Conservation (phyloP, 1,140 invertebrate species). For the Drosophila takahashii region DNA sequence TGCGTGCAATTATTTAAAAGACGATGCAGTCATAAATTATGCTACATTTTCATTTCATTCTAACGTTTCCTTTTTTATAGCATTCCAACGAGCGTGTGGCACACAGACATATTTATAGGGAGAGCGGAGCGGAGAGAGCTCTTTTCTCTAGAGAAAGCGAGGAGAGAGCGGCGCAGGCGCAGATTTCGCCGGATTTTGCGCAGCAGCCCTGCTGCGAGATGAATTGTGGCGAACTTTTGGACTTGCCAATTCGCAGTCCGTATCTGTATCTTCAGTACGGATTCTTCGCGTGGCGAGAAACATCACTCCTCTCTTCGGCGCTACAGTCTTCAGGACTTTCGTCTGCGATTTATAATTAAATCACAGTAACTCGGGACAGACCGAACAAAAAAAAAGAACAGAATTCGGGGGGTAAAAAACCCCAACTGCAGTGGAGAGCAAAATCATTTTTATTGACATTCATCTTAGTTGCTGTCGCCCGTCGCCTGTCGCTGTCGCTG, state of each 20-base stretch:
- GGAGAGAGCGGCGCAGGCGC: constrained; percentile 48
- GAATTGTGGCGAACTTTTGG: constrained; percentile 24
- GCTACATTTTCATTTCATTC: constrained; percentile 83
- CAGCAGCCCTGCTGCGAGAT: constrained; percentile 64
- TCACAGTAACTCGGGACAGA: constrained; percentile 38
- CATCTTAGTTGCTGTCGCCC: constrained; percentile 40
- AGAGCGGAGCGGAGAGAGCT: constrained; percentile 12
- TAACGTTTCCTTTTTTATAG: constrained; percentile 82
- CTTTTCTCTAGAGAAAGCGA: not conserved
- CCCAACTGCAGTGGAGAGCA: constrained; percentile 33
- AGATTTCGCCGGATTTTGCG: constrained; percentile 50
- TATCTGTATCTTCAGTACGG: constrained; percentile 75
- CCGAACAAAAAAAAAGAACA: constrained; percentile 11
- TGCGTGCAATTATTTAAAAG: constrained; percentile 82
- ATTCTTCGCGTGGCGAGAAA: constrained; percentile 67
- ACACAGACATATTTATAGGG: constrained; percentile 30
- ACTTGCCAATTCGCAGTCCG: constrained; percentile 39
- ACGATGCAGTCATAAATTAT: constrained; percentile 82
- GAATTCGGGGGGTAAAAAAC: not conserved
- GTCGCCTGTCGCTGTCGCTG: constrained; percentile 16
- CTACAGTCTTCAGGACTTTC: constrained; percentile 8
- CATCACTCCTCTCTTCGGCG: not conserved
- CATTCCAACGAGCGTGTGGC: constrained; percentile 66
- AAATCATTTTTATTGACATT: constrained; percentile 53
- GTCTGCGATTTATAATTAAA: constrained; percentile 47